These are phyloP conservation scores for Xestia ashworthii DNA, from an alignment of 2,888 invertebrate genomes.

Conservation along the genomic window DNA sequence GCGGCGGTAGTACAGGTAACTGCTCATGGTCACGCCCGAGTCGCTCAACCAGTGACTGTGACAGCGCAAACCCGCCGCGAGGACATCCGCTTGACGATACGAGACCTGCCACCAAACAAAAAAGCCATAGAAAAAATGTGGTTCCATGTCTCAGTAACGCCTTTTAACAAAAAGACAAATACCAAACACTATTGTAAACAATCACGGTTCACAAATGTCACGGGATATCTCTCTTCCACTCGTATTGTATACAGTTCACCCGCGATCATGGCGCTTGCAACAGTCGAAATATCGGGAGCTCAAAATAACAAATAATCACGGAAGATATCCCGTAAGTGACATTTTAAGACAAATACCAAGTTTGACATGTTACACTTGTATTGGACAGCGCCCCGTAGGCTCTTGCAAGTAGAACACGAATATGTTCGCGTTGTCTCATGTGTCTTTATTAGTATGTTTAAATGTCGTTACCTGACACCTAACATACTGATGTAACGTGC, in stretches of 20 bases:
- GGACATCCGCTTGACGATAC: slow-evolving; percentile 80
- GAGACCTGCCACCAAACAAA: slow-evolving; percentile 73
- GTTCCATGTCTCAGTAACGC: neutral
- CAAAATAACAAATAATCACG: too few relatives aligned
- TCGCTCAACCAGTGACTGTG: slow-evolving; percentile 81
- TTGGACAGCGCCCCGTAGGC: neutral
- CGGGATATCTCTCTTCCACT: too few relatives aligned
- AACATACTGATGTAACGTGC: too few relatives aligned
- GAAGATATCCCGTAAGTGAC: too few relatives aligned
- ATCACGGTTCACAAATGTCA: too few relatives aligned
- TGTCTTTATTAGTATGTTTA: neutral
- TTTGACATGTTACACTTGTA: neutral
- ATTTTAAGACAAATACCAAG: neutral
- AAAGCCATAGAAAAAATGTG: neutral
- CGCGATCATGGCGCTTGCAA: too few relatives aligned
- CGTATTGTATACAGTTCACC: too few relatives aligned
- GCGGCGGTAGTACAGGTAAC: slow-evolving; percentile 75
- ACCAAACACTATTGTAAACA: too few relatives aligned
- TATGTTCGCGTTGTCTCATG: neutral
- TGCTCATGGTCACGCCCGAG: slow-evolving; percentile 83
- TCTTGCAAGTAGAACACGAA: neutral
- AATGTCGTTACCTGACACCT: neutral
- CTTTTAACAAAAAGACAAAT: neutral
- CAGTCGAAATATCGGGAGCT: too few relatives aligned
- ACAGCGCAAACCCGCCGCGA: slow-evolving; percentile 78